A percentile compares a stretch with the other conserved stretches of the same genome.
These are phyloP conservation scores for Anoplophora glabripennis DNA, from an alignment of 1,140 invertebrate genomes.

Conservation along the genomic window DNA sequence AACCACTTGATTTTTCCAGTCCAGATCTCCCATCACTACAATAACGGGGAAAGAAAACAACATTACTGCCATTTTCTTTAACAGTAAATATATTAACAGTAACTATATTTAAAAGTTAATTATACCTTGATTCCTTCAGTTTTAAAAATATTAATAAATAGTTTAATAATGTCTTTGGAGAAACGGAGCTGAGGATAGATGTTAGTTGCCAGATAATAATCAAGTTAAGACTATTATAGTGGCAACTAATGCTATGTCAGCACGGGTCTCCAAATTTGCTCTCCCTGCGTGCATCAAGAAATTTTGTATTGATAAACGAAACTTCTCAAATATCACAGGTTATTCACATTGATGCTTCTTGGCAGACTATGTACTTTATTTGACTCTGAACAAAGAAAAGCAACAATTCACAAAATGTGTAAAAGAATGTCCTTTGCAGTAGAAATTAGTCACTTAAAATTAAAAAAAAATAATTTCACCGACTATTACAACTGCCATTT, in stretches of 20 bases:
- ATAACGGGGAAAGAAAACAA: neutral
- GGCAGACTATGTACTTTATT: no score
- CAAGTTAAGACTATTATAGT: constrained; percentile 9
- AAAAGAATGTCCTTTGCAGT: no score
- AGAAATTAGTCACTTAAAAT: no score
- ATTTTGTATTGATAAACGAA: constrained; percentile 11
- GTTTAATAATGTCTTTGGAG: constrained; percentile 5
- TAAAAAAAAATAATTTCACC: no score
- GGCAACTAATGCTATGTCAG: constrained; percentile 13
- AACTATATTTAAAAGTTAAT: neutral
- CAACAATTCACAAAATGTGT: no score
- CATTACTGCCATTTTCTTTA: neutral
- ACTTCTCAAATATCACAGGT: constrained; percentile 27
- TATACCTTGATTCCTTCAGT: neutral
- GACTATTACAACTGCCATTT: no score
- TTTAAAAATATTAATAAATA: no score
- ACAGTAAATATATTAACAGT: no score
- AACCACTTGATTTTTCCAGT: no score
- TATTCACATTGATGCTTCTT: no score
- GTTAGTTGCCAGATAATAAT: constrained; percentile 15
- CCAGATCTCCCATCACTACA: no score
- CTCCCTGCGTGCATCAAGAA: constrained; percentile 29
- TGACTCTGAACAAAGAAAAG: no score
- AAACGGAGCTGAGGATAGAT: constrained; percentile 22
- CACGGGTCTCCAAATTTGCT: constrained; percentile 26